Conservation (phyloP, 1,140 invertebrate genomes). For the Drosophila prosaltans region DNA sequence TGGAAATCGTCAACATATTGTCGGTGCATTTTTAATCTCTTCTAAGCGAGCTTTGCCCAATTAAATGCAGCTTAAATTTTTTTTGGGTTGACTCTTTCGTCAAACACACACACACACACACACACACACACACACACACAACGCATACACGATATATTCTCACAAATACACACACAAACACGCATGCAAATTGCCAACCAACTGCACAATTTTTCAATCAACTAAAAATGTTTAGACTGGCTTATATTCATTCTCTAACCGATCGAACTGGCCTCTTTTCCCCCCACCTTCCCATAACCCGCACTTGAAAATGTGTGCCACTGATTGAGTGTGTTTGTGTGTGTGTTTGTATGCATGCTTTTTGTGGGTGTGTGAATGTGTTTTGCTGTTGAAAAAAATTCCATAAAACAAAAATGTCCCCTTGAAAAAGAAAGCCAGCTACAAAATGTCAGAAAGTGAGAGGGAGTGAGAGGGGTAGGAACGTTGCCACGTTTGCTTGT, state of each 20-base stretch:
- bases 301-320: slow-evolving; percentile 61
- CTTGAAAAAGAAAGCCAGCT: slow-evolving; percentile 6
- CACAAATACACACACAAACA: slow-evolving; percentile 6
- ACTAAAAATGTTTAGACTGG: slow-evolving; percentile 79
- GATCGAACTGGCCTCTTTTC: slow-evolving; percentile 48
- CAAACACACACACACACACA: not conserved
- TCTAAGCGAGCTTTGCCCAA: slow-evolving; percentile 56
- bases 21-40: slow-evolving; percentile 51
- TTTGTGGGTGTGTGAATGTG: slow-evolving; percentile 21
- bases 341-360: slow-evolving; percentile 5
- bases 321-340: slow-evolving; percentile 50
- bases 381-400: slow-evolving; percentile 46
- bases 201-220: slow-evolving; percentile 81
- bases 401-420: slow-evolving; percentile 73
- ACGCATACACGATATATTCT: too few species aligned
- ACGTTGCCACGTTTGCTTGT: slow-evolving; percentile 36
- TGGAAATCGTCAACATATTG: slow-evolving; percentile 40
- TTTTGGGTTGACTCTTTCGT: slow-evolving; percentile 3
- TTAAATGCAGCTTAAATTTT: slow-evolving; percentile 74
- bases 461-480: slow-evolving; percentile 9
- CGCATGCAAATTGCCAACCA: slow-evolving; percentile 60
- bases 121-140: not conserved
- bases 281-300: not conserved
- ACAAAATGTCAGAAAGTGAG: slow-evolving; percentile 17
- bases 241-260: slow-evolving; percentile 65